Base-by-base conservation (phyloP, 1,140 invertebrate species). In the Diabrotica undecimpunctata region DNA sequence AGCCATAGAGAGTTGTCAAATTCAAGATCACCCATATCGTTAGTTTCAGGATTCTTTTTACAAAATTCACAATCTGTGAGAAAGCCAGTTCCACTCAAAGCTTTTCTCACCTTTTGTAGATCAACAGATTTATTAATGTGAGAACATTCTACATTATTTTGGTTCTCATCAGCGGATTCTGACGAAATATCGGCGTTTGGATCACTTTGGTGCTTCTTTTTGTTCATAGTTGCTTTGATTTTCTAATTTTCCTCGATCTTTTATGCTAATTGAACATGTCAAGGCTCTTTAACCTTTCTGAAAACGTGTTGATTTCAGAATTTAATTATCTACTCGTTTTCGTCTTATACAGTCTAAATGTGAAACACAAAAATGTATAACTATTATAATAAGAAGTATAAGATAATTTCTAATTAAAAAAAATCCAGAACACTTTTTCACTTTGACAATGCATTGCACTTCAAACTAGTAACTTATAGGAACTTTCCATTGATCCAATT, bases 101-200 rank as follows among this genome's bases (percentile, higher is more conserved):
- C 73, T 70, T 88, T 90, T 68, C 86, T 87, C 58, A 92, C 75
- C 51, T 81, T 81, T 5, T 78, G 78, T 51, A 88, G 74, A 75
- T 90, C 88, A 5, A 90, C 84, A 3, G 89, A 82, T 75, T 89
- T 90, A 6, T 82, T 81, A 54, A 90, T 82, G 77, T 93, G 91
- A 66, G 81, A 80, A 78, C 91, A 93, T 71, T 80, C 77, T 55
- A 79, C 52, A 77, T 76, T 72, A 64, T 70, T 72, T 62, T 71
- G 73, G 51, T 79, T 77, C 66, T 87, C 87, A 56, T 87, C 85
- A 57, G 83, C 86, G 6, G 85, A 87, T 70, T 88, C 87, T 2
- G 87, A 73, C 4, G 75, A 74, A 39, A 88, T 84, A 61, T 80
- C 81, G 55, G 83, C 83, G 57, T 80, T 81, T 5, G 82, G 82